phyloP scores from a whole-genome alignment of 2,888 invertebrate species.

The Torymus tubicola region DNA sequence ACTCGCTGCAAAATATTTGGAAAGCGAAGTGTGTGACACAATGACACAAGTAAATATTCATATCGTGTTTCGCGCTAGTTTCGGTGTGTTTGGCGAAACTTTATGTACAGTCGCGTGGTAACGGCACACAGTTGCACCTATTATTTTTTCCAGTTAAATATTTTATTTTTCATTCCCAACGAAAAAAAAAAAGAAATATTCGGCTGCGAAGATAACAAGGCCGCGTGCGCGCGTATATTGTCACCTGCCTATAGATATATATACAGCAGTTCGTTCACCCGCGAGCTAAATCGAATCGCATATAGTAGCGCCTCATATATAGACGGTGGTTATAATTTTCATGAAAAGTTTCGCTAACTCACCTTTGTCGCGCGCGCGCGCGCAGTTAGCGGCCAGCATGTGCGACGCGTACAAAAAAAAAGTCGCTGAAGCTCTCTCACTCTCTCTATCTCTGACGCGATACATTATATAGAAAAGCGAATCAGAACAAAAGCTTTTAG shows the following conservation, averaged over 20 bases:
- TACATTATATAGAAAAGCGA: too few species aligned
- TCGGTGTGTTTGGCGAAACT: constrained; percentile 38
- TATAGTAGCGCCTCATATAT: neutral
- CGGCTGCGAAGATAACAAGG: too few species aligned
- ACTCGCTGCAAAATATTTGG: constrained; percentile 42
- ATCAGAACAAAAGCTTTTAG: too few species aligned
- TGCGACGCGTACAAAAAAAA: too few species aligned
- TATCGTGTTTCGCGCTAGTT: constrained; percentile 34
- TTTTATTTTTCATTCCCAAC: constrained; percentile 35
- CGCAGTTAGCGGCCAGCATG: too few species aligned
- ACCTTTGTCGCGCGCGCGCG: too few species aligned
- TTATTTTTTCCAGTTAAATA: constrained; percentile 21
- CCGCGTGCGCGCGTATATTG: too few species aligned
- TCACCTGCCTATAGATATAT: too few species aligned
- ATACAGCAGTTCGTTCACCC: constrained; percentile 17
- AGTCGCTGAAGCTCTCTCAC: too few species aligned
- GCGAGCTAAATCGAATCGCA: neutral
- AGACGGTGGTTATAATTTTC: too few species aligned
- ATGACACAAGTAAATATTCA: constrained; percentile 48
- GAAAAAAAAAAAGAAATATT: constrained; percentile 1
- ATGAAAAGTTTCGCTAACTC: neutral
- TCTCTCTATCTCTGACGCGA: too few species aligned
- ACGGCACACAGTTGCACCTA: neutral
- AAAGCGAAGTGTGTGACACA: neutral
- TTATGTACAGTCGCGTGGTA: neutral